phyloP scores from a whole-genome alignment of 2,888 invertebrate species.

The Cremastinae sp. region DNA sequence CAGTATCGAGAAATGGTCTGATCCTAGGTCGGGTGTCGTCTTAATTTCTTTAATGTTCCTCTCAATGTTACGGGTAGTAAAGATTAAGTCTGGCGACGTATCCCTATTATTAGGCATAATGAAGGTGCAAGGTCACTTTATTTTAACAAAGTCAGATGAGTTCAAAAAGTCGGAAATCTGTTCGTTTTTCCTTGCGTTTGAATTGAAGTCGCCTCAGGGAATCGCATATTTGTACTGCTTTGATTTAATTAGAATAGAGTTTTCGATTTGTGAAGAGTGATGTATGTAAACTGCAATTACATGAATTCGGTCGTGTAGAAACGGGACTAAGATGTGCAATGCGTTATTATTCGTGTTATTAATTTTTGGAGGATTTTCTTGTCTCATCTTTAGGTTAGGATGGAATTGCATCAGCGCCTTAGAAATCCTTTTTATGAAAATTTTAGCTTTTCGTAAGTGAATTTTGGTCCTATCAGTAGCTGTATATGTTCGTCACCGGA shows the following conservation, averaged over 20 bases:
- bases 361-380: slow-evolving; percentile 28
- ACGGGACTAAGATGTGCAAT: slow-evolving; percentile 24
- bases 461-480: slow-evolving; percentile 34
- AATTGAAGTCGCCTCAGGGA: slow-evolving; percentile 1
- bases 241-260: slow-evolving; percentile 16
- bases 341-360: slow-evolving; percentile 22
- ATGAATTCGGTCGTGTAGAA: slow-evolving; percentile 27
- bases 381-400: slow-evolving; percentile 1
- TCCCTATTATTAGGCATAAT: slow-evolving; percentile 29
- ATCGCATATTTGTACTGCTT: slow-evolving; percentile 26
- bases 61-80: slow-evolving; percentile 18
- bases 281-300: slow-evolving; percentile 38
- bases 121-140: slow-evolving; percentile 16
- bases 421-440: too few relatives aligned
- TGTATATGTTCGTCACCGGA: slow-evolving; percentile 9
- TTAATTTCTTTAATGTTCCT: slow-evolving; percentile 3
- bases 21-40: slow-evolving; percentile 11
- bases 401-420: background rate
- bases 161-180: slow-evolving; percentile 19
- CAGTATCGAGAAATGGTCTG: slow-evolving; percentile 11
- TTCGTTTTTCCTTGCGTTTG: slow-evolving; percentile 9
- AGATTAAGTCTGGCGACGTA: slow-evolving; percentile 13
- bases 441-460: slow-evolving; percentile 20
- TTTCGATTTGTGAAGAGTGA: slow-evolving; percentile 18
- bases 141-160: slow-evolving; percentile 7